Base-by-base conservation (phyloP, 2,113 vertebrate genomes). In the Oxyura jamaicensis region DNA sequence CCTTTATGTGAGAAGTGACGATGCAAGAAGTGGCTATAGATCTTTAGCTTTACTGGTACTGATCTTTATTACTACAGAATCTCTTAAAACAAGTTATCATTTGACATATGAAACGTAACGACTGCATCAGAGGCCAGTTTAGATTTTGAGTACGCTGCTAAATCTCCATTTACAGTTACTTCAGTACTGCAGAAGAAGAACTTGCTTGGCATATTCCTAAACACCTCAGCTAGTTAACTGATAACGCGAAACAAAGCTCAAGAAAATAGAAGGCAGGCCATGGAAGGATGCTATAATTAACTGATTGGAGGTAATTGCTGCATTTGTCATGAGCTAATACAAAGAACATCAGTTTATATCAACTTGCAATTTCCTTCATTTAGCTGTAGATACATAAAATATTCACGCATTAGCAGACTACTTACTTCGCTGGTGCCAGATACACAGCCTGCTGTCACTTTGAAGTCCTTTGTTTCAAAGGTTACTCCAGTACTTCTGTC, bases 391-490 rank as follows among this genome's bases (percentile, higher is more conserved):
- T 59, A 66, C 91, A 93, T 94, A 36, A 96, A 94, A 88, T 84
- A 95, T 92, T 96, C 80, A 76, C 50, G 68, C 66, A 22, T 63
- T 71, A 84, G 89, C 52, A 63, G 82, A 66, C 52, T 71, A 91
- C 97, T 88, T 92, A 96, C 96, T 41, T 91, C 93, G 91, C 85
- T 35, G 81, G 6, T n/a, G 95, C 88, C 93, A 91, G 91, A 88
- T 91, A 75, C 50, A 91, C 83, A 82, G 87, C 83, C 92, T 91
- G 90, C 80, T 95, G 94, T 84, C 92, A 95, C 62, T 95, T 36
- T 63, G 86, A 91, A 76, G 92, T 72, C 97, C 93, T 94, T 91
- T 88, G 73, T 91, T 97, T 95, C 96, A 84, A 97, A 90, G 84
- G 88, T 39, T 78, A 67, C 74, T 69, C 66, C 77, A 20, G 69